Base-by-base conservation (phyloP, 2,888 invertebrate genomes). In the Tipula confusa region DNA sequence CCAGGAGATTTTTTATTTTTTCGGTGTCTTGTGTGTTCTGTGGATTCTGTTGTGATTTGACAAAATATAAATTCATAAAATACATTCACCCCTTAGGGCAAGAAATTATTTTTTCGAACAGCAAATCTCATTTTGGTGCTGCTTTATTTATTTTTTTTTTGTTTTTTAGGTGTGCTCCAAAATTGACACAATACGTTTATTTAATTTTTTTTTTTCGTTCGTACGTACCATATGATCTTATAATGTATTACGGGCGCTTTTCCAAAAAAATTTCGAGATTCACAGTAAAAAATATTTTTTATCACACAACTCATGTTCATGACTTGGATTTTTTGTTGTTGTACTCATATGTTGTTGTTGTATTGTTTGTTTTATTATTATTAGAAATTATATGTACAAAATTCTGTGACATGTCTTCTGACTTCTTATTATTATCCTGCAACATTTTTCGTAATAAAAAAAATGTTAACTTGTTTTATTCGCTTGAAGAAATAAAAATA, bases 11-110 rank as follows among this genome's bases (percentile, higher is more conserved):
- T 43, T 33, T 64, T 64, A 24, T 64, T 64, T 64, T 64, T 64
- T 64, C 7, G 43, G 43, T 43, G 43, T 64, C 64, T 64, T 64
- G 64, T 64, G 64, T 64, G 24, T 64, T 18, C 64, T 64, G 18
- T 64, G 24, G 7, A 11, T 24, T 18, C 9, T 64, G 24, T 64
- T 64, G 64, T 64, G 64, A 64, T 64, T 64, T 64, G 64, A 64
- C 43, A 43, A 64, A 64, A 64, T 64, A 64, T 64, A 64, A 64
- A 64, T 64, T 64, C 24, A 64, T 9, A 18, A 64, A 64, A 64
- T 64, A 64, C 64, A 64, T 64, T 64, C 64, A 64, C 64, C 64
- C 64, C 64, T 64, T 64, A 64, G 64, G 64, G 64, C 64, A 24
- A 24, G 64, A 18, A 64, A 64, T 64, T 9, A 24, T 64, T 64